Conservation (phyloP, 2,113 vertebrate species). For the Ictalurus furcatus region DNA sequence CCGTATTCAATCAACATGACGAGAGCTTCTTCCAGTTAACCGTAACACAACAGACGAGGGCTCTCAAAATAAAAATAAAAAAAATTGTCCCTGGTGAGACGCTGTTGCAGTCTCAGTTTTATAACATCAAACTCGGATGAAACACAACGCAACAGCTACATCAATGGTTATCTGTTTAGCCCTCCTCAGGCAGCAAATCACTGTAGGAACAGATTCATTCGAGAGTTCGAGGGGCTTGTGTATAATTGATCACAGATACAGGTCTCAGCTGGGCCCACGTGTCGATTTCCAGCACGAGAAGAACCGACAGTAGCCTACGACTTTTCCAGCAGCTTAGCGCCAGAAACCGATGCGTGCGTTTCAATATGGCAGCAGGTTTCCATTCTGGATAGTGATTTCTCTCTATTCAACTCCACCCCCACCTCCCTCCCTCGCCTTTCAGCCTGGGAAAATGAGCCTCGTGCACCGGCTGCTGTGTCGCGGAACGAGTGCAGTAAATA, state of each 20-base stretch:
- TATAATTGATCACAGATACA: constrained; percentile 29
- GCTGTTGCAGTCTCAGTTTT: constrained; percentile 62
- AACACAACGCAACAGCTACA: constrained; percentile 61
- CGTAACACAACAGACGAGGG: not conserved
- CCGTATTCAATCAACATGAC: not conserved
- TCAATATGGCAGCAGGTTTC: constrained; percentile 38
- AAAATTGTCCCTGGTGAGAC: constrained; percentile 48
- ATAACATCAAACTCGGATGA: constrained; percentile 60
- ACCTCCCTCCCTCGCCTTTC: not conserved
- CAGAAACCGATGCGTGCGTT: constrained; percentile 34
- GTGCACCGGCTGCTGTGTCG: constrained; percentile 36
- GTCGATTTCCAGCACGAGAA: constrained; percentile 17
- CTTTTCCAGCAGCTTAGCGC: constrained; percentile 25
- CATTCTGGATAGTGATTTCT: constrained; percentile 31
- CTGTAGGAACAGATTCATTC: constrained; percentile 29
- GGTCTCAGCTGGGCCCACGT: constrained; percentile 14
- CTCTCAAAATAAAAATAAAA: constrained; percentile 13
- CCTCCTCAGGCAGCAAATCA: constrained; percentile 45
- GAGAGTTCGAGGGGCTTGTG: constrained; percentile 18
- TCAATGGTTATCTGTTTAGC: constrained; percentile 56
- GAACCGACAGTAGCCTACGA: not conserved
- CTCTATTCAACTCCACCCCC: not conserved
- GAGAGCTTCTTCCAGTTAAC: not conserved
- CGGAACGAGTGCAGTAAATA: constrained; percentile 47
- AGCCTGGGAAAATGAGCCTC: constrained; percentile 46